Evolutionary conservation across 2,888 invertebrate genomes (phyloP).

Genomic region (Drosophila recens): DNA sequence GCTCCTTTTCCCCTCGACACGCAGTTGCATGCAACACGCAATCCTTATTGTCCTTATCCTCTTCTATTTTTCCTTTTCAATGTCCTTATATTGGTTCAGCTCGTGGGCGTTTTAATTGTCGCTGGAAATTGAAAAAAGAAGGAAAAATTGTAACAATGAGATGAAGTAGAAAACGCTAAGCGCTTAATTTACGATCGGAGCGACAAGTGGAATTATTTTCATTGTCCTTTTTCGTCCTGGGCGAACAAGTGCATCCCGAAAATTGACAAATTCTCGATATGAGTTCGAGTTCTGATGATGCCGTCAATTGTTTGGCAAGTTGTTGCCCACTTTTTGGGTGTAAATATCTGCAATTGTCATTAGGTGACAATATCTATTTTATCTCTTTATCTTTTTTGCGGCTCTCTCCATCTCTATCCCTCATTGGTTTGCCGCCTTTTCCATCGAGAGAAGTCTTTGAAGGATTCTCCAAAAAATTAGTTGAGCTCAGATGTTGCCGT

Average conservation of each 20-base stretch:
- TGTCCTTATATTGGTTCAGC: constrained; percentile 3
- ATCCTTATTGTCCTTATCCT: constrained; percentile 37
- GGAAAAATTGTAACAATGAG: constrained; percentile 45
- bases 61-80: background rate
- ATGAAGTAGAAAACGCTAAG: constrained; percentile 34
- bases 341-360: constrained; percentile 55
- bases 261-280: constrained; percentile 10
- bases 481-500: background rate
- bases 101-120: constrained; percentile 67
- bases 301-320: constrained; percentile 19
- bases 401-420: constrained; percentile 2
- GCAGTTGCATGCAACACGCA: constrained; percentile 60
- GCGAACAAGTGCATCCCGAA: background rate
- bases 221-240: constrained; percentile 2
- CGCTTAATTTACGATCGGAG: constrained; percentile 56
- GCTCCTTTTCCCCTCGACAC: constrained; percentile 20
- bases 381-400: background rate
- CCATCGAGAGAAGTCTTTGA: background rate
- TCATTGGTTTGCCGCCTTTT: background rate
- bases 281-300: constrained; percentile 2
- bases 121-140: constrained; percentile 16
- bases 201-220: constrained; percentile 48
- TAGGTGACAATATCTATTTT: constrained; percentile 34
- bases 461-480: background rate
- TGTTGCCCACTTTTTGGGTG: constrained; percentile 20